phyloP scores from a whole-genome alignment of 1,140 invertebrate species.

The Scaptomyza pallida region DNA sequence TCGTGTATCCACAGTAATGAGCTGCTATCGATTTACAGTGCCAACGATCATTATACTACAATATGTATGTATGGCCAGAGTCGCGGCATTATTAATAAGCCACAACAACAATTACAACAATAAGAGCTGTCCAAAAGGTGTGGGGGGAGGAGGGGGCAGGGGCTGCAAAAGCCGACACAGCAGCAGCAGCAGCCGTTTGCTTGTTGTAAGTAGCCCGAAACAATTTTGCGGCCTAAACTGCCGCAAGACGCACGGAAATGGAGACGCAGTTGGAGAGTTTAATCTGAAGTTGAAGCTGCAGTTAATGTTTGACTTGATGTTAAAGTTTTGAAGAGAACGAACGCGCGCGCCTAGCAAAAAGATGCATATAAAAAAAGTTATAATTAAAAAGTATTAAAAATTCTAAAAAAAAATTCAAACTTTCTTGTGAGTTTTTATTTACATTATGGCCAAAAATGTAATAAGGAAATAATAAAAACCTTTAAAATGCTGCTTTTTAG shows the following conservation, averaged over 20 bases:
- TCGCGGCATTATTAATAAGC: conserved; percentile 54
- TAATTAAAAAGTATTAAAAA: too few species aligned
- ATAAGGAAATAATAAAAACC: too few species aligned
- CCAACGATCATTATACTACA: conserved; percentile 22
- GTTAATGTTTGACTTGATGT: conserved; percentile 47
- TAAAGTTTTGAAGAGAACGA: conserved; percentile 46
- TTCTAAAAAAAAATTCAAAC: too few species aligned
- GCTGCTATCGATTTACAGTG: conserved; percentile 50
- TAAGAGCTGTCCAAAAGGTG: conserved; percentile 23
- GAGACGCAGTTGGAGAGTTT: not conserved
- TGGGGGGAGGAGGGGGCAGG: not conserved
- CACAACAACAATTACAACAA: conserved; percentile 52
- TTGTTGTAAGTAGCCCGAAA: conserved; percentile 56
- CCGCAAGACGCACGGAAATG: conserved; percentile 25
- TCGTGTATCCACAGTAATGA: conserved; percentile 32
- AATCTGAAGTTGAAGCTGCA: conserved; percentile 1
- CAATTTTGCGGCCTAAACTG: conserved; percentile 57
- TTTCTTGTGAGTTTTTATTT: too few species aligned
- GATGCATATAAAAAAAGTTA: not conserved
- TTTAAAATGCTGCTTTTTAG: too few species aligned
- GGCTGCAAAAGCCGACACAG: not conserved
- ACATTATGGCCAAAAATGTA: too few species aligned
- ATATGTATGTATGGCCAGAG: not conserved
- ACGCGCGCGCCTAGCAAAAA: conserved; percentile 50
- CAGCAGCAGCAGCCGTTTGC: not conserved